Base-by-base conservation (phyloP, 2,888 invertebrate species). In the Vanessa cardui region DNA sequence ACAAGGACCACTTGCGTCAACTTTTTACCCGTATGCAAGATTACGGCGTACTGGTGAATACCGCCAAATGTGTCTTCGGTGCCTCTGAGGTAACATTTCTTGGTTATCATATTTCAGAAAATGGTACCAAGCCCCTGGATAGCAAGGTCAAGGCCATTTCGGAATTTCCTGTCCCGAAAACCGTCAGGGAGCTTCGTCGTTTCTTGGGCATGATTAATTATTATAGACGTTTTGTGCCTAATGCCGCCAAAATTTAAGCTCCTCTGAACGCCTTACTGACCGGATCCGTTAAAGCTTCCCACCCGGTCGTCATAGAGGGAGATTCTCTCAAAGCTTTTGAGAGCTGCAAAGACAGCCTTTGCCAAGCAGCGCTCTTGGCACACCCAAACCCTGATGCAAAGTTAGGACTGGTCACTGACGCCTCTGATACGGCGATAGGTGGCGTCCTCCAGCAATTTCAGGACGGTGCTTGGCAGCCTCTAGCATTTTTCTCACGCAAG, bases 361-460 rank as follows among this genome's bases (percentile, higher is more conserved):
- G 64, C 6, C 58, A 76, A 6, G 80, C 81, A 5, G 74, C 82
- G 0, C 46, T 80, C 3, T 66, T 84, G 1, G 74, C n/a, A n/a
- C n/a, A n/a, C n/a, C n/a, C 76, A 1, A 80, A 84, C 45, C 85
- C 84, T 0, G 47, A 76, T 8, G 78, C 81, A 0, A 64, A 72
- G 18, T 62, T 86, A 1, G 74, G 78, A 5, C 16, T 87, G 0
- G 72, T 79, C 3, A 77, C 77, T 0, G 85, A 88, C 68, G 66
- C 66, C 46, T 46, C 46, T 16, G 46, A 46, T 16, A 46, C 46
- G 46, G 46, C 46, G 6, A 74, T 84, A 7, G 86, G 85, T 1
- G 81, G 79, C 4, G 78, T 75, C 0, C 50, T 88, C 5, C 81
- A 87, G 62, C 85, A 86, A 70, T 31, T 58, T 0, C 62, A 71